Conservation (phyloP, 2,797 vertebrate genomes). For the Coccyzus lansbergi region DNA sequence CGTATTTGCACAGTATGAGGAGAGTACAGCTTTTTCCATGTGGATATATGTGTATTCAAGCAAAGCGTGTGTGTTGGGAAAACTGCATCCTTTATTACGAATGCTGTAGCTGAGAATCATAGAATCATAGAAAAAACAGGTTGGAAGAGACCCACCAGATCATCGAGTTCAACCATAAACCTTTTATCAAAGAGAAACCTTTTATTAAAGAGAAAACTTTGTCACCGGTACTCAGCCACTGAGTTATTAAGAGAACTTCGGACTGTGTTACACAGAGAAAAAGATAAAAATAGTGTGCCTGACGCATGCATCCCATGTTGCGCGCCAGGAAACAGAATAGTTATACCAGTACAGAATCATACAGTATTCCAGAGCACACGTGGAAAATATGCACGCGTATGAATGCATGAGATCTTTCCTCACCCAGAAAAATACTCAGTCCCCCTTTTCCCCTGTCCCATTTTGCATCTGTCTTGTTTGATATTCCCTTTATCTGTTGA, state of each 20-base stretch:
- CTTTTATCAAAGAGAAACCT: no score
- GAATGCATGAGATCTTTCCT: constrained; percentile 9
- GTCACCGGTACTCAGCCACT: background rate
- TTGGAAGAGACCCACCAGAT: no score
- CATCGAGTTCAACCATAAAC: no score
- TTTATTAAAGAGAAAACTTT: constrained; percentile 41
- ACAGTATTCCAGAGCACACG: constrained; percentile 39
- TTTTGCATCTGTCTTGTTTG: background rate
- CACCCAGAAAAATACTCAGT: constrained; percentile 1
- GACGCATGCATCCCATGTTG: constrained; percentile 46
- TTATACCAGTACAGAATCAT: background rate
- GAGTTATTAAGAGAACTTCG: constrained; percentile 40
- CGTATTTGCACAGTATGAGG: background rate
- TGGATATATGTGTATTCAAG: background rate
- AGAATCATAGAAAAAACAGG: no score
- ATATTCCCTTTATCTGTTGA: background rate
- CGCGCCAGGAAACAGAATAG: constrained; percentile 41
- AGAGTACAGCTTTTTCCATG: background rate
- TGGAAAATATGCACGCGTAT: constrained; percentile 64
- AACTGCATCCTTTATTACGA: background rate
- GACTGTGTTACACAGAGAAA: constrained; percentile 56
- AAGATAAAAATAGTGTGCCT: constrained; percentile 73
- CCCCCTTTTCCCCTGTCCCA: background rate
- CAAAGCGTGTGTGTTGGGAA: background rate
- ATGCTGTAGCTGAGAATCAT: background rate